These are phyloP conservation scores for Paramisgurnus dabryanus DNA, from an alignment of 2,113 vertebrate genomes.

Conservation along the genomic window DNA sequence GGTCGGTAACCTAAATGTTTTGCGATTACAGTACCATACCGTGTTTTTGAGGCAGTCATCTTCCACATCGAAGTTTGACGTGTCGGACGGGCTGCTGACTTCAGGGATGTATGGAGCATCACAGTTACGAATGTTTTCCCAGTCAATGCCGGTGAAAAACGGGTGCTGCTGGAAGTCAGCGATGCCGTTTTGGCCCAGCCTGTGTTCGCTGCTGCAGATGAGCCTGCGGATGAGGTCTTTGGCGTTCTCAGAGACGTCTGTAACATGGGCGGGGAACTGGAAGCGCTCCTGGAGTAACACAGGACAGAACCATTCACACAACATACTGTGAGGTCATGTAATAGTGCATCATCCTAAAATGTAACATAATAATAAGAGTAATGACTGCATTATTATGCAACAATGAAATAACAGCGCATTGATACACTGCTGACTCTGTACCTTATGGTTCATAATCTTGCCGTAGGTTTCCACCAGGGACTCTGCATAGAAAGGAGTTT, in stretches of 20 bases:
- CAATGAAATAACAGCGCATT: background rate
- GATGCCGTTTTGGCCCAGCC: constrained; percentile 97
- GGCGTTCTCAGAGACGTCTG: constrained; percentile 93
- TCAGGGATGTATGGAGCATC: constrained; percentile 98
- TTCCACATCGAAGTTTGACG: constrained; percentile 99
- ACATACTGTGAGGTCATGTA: no score
- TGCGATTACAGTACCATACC: constrained; percentile 66
- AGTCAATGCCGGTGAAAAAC: constrained; percentile 94
- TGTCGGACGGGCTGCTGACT: constrained; percentile 98
- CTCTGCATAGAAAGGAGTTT: constrained; percentile 98
- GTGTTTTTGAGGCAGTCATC: constrained; percentile 98
- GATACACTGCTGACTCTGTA: constrained; percentile 64
- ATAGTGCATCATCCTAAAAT: background rate
- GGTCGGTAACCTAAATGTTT: background rate
- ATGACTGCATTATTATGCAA: background rate
- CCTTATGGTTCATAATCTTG: constrained; percentile 99
- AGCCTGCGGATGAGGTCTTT: constrained; percentile 96
- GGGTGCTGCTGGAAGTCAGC: constrained; percentile 96
- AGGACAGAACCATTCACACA: background rate
- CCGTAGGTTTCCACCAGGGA: constrained; percentile 98
- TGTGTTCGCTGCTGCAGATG: constrained; percentile 94
- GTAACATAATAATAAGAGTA: background rate
- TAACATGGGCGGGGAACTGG: constrained; percentile 92
- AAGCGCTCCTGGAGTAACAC: constrained; percentile 85
- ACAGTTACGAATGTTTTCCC: constrained; percentile 93